These are phyloP conservation scores for Myathropa florea DNA, from an alignment of 2,888 invertebrate genomes.

Conservation along the genomic window DNA sequence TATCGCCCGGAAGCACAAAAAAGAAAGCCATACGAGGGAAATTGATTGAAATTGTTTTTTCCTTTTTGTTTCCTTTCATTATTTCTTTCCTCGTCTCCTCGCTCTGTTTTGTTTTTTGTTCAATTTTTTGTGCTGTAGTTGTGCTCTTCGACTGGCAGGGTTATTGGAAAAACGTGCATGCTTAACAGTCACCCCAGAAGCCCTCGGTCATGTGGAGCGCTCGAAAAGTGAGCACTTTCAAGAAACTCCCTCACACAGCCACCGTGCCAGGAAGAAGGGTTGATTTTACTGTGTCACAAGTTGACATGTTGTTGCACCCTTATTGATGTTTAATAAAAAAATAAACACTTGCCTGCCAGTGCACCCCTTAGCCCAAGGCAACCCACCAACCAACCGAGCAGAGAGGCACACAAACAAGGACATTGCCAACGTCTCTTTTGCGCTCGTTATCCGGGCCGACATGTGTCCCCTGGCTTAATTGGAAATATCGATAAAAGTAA, in stretches of 20 bases:
- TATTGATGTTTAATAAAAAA: conserved; percentile 66
- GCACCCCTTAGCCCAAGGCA: neutral
- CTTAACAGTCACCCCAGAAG: conserved; percentile 57
- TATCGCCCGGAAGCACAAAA: conserved; percentile 30
- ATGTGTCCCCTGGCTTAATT: conserved; percentile 65
- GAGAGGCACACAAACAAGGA: conserved; percentile 27
- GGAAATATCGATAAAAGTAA: conserved; percentile 70
- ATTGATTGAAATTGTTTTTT: conserved; percentile 70
- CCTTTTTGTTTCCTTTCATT: conserved; percentile 26
- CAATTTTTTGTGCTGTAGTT: neutral
- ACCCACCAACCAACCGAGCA: neutral
- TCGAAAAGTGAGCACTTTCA: conserved; percentile 51
- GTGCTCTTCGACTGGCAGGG: neutral
- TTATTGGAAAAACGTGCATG: conserved; percentile 66
- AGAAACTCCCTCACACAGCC: conserved; percentile 24
- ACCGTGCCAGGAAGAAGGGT: conserved; percentile 55
- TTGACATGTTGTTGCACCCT: conserved; percentile 70
- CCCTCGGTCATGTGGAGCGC: conserved; percentile 52
- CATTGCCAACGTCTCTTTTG: neutral
- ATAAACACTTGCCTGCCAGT: conserved; percentile 16
- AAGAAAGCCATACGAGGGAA: conserved; percentile 39
- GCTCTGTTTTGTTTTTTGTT: conserved; percentile 1
- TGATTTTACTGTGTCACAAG: conserved; percentile 68
- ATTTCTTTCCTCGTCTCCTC: conserved; percentile 8
- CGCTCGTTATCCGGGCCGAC: conserved; percentile 53